Percentiles rank a stretch among this genome's conserved stretches.
These are phyloP conservation scores for Eristalis tenax DNA, from an alignment of 2,888 invertebrate genomes.

Conservation along the genomic window DNA sequence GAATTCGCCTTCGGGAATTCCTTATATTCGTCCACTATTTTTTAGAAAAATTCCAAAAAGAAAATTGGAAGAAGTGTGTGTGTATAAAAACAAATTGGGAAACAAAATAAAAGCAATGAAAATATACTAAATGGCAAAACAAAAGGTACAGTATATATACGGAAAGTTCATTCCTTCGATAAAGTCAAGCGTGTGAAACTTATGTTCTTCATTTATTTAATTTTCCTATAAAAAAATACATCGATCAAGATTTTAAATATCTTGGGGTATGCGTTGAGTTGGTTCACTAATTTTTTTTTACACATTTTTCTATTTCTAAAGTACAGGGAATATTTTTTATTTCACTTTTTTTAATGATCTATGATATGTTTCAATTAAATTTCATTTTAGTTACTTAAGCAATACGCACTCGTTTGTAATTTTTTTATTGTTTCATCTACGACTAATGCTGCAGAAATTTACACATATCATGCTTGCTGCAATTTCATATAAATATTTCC, in stretches of 20 bases:
- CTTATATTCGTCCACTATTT: background rate
- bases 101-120: background rate
- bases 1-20: background rate
- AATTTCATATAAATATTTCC: slow-evolving; percentile 38
- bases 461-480: slow-evolving; percentile 35
- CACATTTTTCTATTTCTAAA: slow-evolving; percentile 16
- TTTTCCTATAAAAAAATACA: slow-evolving; percentile 35
- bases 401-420: slow-evolving; percentile 3
- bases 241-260: slow-evolving; percentile 27
- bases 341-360: slow-evolving; percentile 19
- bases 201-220: slow-evolving; percentile 6
- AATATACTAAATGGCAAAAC: background rate
- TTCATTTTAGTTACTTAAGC: slow-evolving; percentile 49
- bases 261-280: slow-evolving; percentile 10
- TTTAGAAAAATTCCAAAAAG: background rate
- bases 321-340: slow-evolving; percentile 11
- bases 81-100: background rate
- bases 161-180: background rate
- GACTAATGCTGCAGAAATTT: background rate
- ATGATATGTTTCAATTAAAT: slow-evolving; percentile 64
- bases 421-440: background rate
- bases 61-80: background rate
- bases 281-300: slow-evolving; percentile 15
- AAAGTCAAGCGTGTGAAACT: background rate
- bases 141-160: background rate